These are phyloP conservation scores for Colostygia pectinataria DNA, from an alignment of 2,888 invertebrate genomes.

Conservation along the genomic window DNA sequence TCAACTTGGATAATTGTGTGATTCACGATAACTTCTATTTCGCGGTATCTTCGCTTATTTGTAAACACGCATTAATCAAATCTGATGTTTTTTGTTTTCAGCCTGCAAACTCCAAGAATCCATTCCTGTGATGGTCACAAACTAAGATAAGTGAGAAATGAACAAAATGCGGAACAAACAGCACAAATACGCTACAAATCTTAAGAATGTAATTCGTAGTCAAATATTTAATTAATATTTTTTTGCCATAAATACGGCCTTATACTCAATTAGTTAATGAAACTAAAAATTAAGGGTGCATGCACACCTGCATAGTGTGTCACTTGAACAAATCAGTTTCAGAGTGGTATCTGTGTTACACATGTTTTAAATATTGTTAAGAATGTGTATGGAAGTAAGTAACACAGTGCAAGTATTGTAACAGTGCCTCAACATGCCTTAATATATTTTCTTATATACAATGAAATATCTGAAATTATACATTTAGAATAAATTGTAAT, in stretches of 20 bases:
- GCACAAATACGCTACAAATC: conserved; percentile 78
- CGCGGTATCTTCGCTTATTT: conserved; percentile 13
- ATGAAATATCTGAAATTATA: conserved; percentile 34
- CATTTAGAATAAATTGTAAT: conserved; percentile 36
- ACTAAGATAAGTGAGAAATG: conserved; percentile 54
- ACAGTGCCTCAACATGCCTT: conserved; percentile 37
- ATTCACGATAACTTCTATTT: conserved; percentile 25
- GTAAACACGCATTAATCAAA: conserved; percentile 15
- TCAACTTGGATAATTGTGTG: conserved; percentile 22
- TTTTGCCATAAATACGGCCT: conserved; percentile 56
- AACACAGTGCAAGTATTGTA: conserved; percentile 20
- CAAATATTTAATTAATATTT: conserved; percentile 57
- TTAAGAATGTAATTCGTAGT: conserved; percentile 52
- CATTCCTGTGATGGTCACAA: conserved; percentile 67
- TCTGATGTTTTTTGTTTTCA: conserved; percentile 43
- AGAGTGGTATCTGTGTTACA: conserved; percentile 2
- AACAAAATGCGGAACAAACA: conserved; percentile 65
- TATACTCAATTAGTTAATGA: conserved; percentile 22
- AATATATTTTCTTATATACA: conserved; percentile 33
- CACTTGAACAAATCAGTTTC: not conserved
- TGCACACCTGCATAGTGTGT: conserved; percentile 8
- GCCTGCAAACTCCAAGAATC: conserved; percentile 73
- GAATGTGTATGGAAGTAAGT: conserved; percentile 7
- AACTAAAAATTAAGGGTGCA: conserved; percentile 12
- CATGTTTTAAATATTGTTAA: conserved; percentile 10